These are phyloP conservation scores for Diogma glabrata DNA, from an alignment of 2,888 invertebrate genomes.

Conservation along the genomic window DNA sequence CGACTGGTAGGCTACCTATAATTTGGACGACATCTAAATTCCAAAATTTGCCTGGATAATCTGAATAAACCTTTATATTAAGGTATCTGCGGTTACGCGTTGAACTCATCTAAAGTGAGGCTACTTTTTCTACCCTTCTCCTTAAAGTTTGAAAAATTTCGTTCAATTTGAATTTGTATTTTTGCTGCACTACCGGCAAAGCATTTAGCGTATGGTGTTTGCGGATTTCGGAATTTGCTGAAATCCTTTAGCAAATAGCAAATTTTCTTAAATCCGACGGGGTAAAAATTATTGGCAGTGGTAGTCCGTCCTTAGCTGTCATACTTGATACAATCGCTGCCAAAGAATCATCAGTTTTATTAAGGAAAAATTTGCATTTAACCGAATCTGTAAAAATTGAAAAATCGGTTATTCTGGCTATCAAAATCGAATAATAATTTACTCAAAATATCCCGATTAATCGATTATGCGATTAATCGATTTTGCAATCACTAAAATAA, in stretches of 20 bases:
- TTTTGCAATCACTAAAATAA: too few relatives aligned
- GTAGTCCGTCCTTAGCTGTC: not conserved
- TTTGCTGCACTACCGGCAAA: not conserved
- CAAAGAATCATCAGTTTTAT: constrained; percentile 1
- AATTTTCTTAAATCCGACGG: not conserved
- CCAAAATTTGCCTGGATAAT: too few relatives aligned
- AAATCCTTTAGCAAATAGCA: not conserved
- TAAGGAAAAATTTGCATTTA: constrained; percentile 1
- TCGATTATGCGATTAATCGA: too few relatives aligned
- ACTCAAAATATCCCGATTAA: too few relatives aligned
- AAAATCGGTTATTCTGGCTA: too few relatives aligned
- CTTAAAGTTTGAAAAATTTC: not conserved
- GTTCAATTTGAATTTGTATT: constrained; percentile 3
- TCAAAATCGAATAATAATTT: too few relatives aligned
- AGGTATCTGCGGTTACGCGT: constrained; percentile 2
- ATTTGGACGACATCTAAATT: not conserved
- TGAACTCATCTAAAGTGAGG: not conserved
- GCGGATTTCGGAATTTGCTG: not conserved
- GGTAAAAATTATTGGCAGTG: not conserved
- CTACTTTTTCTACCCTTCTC: constrained; percentile 1
- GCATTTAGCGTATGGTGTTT: not conserved
- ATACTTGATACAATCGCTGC: not conserved
- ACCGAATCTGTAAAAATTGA: too few relatives aligned
- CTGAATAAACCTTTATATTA: not conserved
- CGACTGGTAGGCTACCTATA: not conserved